Percentiles rank a stretch among this genome's conserved stretches.
Evolutionary conservation across 2,888 invertebrate species (phyloP).

Genomic region (Eristalinus aeneus): DNA sequence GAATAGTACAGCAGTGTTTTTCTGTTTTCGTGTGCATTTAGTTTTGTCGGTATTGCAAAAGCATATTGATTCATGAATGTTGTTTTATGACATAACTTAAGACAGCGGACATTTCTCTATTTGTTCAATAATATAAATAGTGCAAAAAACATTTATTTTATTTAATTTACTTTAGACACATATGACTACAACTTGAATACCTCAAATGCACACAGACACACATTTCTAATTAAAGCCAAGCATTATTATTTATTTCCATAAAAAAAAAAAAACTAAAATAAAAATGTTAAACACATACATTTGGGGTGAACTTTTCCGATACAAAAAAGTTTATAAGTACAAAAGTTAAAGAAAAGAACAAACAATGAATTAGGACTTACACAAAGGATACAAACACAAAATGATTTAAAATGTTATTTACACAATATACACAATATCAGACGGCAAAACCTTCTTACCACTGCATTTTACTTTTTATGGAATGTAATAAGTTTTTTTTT

Average conservation of each 20-base stretch:
- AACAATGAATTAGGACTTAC: slow-evolving; percentile 41
- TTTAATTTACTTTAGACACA: slow-evolving; percentile 32
- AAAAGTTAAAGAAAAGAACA: slow-evolving; percentile 42
- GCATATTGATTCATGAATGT: slow-evolving; percentile 2
- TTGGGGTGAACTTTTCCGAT: slow-evolving; percentile 18
- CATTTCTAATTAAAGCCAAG: slow-evolving; percentile 54
- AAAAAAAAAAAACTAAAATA: slow-evolving; percentile 25
- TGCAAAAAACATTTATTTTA: slow-evolving; percentile 65
- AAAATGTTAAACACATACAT: slow-evolving; percentile 39
- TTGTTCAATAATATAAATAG: slow-evolving; percentile 6
- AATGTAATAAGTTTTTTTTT: too few species aligned
- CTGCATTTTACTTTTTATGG: slow-evolving; percentile 24
- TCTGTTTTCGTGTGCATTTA: slow-evolving; percentile 37
- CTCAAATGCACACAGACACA: slow-evolving; percentile 62
- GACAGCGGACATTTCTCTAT: slow-evolving; percentile 55
- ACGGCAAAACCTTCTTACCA: slow-evolving; percentile 39
- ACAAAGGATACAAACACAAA: slow-evolving; percentile 34
- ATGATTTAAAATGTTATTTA: slow-evolving; percentile 47
- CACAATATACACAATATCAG: slow-evolving; percentile 57
- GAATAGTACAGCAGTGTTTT: neutral
- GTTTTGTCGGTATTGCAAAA: slow-evolving; percentile 5
- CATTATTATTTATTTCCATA: slow-evolving; percentile 36
- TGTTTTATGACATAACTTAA: neutral
- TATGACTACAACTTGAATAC: slow-evolving; percentile 15
- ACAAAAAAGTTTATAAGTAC: slow-evolving; percentile 31